Evolutionary conservation across 2,888 invertebrate species (phyloP).

Genomic region (Dryomyza anilis): DNA sequence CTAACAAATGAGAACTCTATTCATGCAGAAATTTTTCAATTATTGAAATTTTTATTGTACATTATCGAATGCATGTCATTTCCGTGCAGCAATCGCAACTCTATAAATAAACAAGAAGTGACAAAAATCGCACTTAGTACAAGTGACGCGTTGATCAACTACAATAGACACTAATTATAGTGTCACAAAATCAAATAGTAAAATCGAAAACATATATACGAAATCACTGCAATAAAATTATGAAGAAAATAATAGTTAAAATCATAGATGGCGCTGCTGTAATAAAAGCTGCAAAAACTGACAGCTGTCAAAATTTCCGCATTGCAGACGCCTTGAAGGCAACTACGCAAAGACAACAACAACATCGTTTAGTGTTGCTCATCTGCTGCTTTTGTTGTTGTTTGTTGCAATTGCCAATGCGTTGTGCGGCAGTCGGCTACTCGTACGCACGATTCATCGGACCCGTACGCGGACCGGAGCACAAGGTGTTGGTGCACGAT

Average conservation of each 20-base stretch:
- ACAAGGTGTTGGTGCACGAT: constrained; percentile 53
- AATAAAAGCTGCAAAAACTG: not conserved
- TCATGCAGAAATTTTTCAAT: constrained; percentile 23
- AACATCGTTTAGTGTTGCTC: not conserved
- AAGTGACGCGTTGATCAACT: not conserved
- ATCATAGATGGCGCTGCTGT: too few species aligned
- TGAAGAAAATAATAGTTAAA: not conserved
- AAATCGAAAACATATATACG: not conserved
- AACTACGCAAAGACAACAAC: not conserved
- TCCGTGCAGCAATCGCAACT: constrained; percentile 3
- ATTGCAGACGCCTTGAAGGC: constrained; percentile 22
- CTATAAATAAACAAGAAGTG: constrained; percentile 53
- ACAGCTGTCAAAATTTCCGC: constrained; percentile 19
- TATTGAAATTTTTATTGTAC: not conserved
- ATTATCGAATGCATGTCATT: too few species aligned
- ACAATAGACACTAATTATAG: too few species aligned
- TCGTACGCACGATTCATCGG: constrained; percentile 76
- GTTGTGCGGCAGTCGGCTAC: constrained; percentile 63
- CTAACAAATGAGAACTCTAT: constrained; percentile 17
- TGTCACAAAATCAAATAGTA: not conserved
- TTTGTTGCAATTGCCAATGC: constrained; percentile 28
- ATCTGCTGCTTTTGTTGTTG: not conserved
- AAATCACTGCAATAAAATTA: not conserved
- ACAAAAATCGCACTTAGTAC: constrained; percentile 49
- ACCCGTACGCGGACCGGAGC: constrained; percentile 72